phyloP scores from a whole-genome alignment of 2,113 vertebrate species.

The Dissostichus mawsoni region DNA sequence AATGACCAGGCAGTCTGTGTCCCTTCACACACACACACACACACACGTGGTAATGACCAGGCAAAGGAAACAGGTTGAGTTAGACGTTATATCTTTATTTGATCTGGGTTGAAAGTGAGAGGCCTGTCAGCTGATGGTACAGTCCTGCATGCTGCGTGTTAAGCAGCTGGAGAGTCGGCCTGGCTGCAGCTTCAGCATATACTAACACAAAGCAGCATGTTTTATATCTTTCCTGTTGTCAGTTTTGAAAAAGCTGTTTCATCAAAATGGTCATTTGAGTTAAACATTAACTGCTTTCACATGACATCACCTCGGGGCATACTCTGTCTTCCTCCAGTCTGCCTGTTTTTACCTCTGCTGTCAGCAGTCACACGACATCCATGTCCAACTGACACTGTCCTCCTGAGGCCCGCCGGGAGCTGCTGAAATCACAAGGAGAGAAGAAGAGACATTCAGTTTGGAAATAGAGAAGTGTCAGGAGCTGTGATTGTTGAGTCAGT shows the following conservation, averaged over 20 bases:
- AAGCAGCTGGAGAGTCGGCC: background rate
- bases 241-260: background rate
- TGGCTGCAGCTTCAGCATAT: too few relatives aligned
- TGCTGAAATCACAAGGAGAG: background rate
- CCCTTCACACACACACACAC: too few relatives aligned
- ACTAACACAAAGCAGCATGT: background rate
- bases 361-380: constrained; percentile 7
- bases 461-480: constrained; percentile 1
- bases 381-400: background rate
- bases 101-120: too few relatives aligned
- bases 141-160: background rate
- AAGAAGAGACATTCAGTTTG: background rate
- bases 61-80: too few relatives aligned
- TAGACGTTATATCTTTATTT: too few relatives aligned
- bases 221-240: background rate
- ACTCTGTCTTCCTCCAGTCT: background rate
- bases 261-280: background rate
- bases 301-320: background rate
- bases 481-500: background rate
- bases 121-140: too few relatives aligned
- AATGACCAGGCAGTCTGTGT: too few relatives aligned
- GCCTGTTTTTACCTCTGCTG: background rate
- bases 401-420: background rate
- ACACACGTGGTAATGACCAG: too few relatives aligned
- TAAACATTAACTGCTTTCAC: background rate